Evolutionary conservation across 2,797 vertebrate species (phyloP), one percentile per base, ranked within the genome.

Genomic region (Siniperca undulata): DNA sequence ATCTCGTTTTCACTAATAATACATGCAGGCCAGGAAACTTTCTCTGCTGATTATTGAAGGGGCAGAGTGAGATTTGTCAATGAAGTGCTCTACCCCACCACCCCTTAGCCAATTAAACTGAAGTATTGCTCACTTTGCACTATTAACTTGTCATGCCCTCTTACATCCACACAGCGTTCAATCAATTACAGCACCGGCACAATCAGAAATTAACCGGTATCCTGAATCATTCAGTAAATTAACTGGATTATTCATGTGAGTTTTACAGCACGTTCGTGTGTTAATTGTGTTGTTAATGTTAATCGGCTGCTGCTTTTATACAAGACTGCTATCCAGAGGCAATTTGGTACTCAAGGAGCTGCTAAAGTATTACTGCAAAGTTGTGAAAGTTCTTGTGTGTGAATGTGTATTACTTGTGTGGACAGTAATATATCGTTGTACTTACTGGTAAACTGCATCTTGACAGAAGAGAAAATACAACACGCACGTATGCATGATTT

Each of bases 21-120:
- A 24, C 61, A 75, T 30, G 24, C 24, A 58, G 61, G 22, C 40
- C 11, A 61, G 50, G 44, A 71, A 80, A 84, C 72, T 40, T 44
- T 36, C 56, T 60, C 42, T 34, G 74, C 77, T 75, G 74, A 75
- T 86, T 81, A 67, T 17, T 76, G 81, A 85, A 78, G 71, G 19
- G 34, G 30, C 64, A 48, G 42, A 48, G 74, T 52, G 76, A 76
- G 53, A 71, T 83, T 84, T 75, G 61, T 87, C 82, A 88, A 73
- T 86, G 78, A 55, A 61, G 48, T 20, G 65, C 52, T 79, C 3
- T 17, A 59, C 14, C 74, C 67, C 36, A 56, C 78, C 78, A 80
- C 62, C 76, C 73, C 12, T 24, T 10, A 40, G 84, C 78, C 88
- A 92, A 87, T 92, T 90, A 87, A 84, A 74, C n/a, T 76, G 59